Evolutionary conservation across 2,888 invertebrate species (phyloP).

Genomic region (Thecophora atra): DNA sequence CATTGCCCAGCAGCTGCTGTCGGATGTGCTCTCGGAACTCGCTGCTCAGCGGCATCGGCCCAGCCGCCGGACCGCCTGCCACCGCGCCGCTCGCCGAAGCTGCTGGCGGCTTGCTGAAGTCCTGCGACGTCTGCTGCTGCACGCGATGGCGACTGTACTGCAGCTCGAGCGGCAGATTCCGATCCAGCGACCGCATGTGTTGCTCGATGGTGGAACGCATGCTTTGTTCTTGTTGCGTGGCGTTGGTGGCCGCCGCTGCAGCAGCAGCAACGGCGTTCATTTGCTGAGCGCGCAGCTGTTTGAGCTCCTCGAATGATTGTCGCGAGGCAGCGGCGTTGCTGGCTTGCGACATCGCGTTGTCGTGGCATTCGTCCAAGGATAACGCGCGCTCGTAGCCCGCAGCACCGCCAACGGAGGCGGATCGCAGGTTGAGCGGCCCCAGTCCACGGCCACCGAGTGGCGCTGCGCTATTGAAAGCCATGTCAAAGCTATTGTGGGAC

Average conservation of each 20-base stretch:
- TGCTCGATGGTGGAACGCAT: slow-evolving; percentile 65
- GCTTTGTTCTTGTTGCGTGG: slow-evolving; percentile 56
- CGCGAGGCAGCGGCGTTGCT: slow-evolving; percentile 54
- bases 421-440: slow-evolving; percentile 54
- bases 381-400: slow-evolving; percentile 60
- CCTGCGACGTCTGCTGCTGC: slow-evolving; percentile 46
- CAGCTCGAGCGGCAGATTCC: slow-evolving; percentile 64
- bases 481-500: slow-evolving; percentile 55
- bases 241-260: slow-evolving; percentile 44
- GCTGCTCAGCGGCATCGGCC: slow-evolving; percentile 60
- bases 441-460: slow-evolving; percentile 49
- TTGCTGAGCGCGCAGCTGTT: slow-evolving; percentile 59
- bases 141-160: slow-evolving; percentile 66
- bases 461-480: slow-evolving; percentile 56
- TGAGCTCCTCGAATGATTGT: slow-evolving; percentile 60
- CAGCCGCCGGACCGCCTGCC: slow-evolving; percentile 46
- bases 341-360: slow-evolving; percentile 24
- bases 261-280: slow-evolving; percentile 48
- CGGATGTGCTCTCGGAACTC: slow-evolving; percentile 66
- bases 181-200: slow-evolving; percentile 66
- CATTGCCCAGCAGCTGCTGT: slow-evolving; percentile 61
- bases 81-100: slow-evolving; percentile 30
- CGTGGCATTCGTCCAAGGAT: slow-evolving; percentile 55
- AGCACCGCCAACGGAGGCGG: slow-evolving; percentile 45
- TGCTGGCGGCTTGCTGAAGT: slow-evolving; percentile 37